A percentile compares a stretch with the other conserved stretches of the same genome.
Evolutionary conservation across 2,797 vertebrate species (phyloP).

Genomic region (Forpus xanthops): DNA sequence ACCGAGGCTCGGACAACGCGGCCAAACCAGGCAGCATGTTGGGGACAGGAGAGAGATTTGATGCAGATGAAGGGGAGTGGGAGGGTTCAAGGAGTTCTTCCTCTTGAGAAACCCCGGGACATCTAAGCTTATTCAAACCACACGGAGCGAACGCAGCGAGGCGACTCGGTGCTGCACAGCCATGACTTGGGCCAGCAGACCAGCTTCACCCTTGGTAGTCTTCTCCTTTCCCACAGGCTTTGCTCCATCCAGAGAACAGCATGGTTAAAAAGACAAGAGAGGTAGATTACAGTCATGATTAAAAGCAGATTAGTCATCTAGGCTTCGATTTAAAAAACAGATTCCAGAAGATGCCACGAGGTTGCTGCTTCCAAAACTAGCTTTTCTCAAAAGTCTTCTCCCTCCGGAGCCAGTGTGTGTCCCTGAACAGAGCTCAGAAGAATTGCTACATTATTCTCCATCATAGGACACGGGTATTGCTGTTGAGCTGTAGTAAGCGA

Average conservation of each 20-base stretch:
- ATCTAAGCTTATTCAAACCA: slow-evolving; percentile 90
- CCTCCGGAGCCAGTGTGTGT: slow-evolving; percentile 49
- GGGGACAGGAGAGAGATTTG: slow-evolving; percentile 49
- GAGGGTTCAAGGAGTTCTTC: slow-evolving; percentile 8
- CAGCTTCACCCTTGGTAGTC: slow-evolving; percentile 15
- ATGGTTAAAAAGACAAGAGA: slow-evolving; percentile 86
- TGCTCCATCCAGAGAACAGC: slow-evolving; percentile 82
- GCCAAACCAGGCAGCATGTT: slow-evolving; percentile 2
- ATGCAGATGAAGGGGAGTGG: slow-evolving; percentile 41
- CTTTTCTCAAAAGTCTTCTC: slow-evolving; percentile 68
- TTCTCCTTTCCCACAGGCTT: slow-evolving; percentile 68
- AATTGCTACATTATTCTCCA: slow-evolving; percentile 84
- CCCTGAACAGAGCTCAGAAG: slow-evolving; percentile 64
- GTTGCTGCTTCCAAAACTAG: slow-evolving; percentile 71
- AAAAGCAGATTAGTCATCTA: slow-evolving; percentile 82
- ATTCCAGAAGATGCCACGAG: slow-evolving; percentile 74
- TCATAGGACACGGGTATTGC: slow-evolving; percentile 51
- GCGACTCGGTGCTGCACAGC: neutral
- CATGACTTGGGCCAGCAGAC: neutral
- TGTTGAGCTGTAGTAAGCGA: slow-evolving; percentile 13
- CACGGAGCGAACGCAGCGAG: slow-evolving; percentile 56
- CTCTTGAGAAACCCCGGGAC: slow-evolving; percentile 54
- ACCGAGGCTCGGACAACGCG: neutral
- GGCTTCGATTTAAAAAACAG: slow-evolving; percentile 74
- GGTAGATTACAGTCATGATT: slow-evolving; percentile 93